Percentiles rank a stretch among this genome's conserved stretches.
These are phyloP conservation scores for Siphamia tubifer DNA, from an alignment of 2,113 vertebrate species.

Conservation along the genomic window DNA sequence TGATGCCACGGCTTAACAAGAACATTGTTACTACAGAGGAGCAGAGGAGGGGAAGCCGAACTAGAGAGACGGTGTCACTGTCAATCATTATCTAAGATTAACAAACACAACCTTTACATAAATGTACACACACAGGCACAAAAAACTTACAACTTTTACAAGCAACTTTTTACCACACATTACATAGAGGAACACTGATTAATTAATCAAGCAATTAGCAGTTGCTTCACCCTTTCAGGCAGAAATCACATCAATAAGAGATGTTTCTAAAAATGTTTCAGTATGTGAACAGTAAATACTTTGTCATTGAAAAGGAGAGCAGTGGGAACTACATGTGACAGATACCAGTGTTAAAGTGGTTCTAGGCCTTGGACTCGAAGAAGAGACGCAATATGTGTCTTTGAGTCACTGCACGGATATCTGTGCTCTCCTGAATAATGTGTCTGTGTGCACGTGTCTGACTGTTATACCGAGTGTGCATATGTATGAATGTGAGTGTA, in stretches of 20 bases:
- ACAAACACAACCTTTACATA: too few relatives aligned
- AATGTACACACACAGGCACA: too few relatives aligned
- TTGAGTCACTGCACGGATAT: conserved; percentile 45
- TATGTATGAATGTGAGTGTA: conserved; percentile 43
- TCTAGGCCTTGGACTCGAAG: conserved; percentile 25
- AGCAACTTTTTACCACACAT: too few relatives aligned
- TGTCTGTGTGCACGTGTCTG: conserved; percentile 29
- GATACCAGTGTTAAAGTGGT: conserved; percentile 14
- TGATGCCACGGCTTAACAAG: too few relatives aligned
- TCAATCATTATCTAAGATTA: too few relatives aligned
- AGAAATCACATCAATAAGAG: neutral
- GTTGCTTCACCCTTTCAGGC: too few relatives aligned
- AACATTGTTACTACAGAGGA: too few relatives aligned
- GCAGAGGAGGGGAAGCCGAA: too few relatives aligned
- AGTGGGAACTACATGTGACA: conserved; percentile 38
- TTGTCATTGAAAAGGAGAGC: conserved; percentile 20
- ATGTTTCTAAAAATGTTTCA: neutral
- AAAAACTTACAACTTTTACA: too few relatives aligned
- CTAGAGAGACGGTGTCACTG: too few relatives aligned
- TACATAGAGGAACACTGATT: too few relatives aligned
- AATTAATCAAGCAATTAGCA: too few relatives aligned
- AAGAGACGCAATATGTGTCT: conserved; percentile 23
- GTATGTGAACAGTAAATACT: neutral
- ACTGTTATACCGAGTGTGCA: conserved; percentile 34
- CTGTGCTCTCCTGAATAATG: conserved; percentile 43